These are phyloP conservation scores for Pilophorus perplexus DNA, from an alignment of 2,888 invertebrate genomes.

Conservation along the genomic window DNA sequence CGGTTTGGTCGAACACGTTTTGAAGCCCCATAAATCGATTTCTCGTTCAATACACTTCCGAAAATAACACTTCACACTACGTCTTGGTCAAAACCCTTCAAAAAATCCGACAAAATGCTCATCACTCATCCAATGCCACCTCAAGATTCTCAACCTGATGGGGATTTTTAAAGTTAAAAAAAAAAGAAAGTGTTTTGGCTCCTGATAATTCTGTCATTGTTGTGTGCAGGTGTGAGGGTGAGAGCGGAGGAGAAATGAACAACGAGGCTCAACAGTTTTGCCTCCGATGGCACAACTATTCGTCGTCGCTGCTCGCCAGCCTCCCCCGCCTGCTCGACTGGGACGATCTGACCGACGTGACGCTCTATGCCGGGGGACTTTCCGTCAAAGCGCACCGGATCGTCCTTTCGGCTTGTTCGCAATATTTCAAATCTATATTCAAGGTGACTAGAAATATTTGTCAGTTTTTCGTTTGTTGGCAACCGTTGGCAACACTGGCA, in stretches of 20 bases:
- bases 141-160: too few species aligned
- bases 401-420: slow-evolving; percentile 84
- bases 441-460: slow-evolving; percentile 58
- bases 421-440: slow-evolving; percentile 84
- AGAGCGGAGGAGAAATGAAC: slow-evolving; percentile 27
- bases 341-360: slow-evolving; percentile 81
- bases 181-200: not conserved
- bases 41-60: too few species aligned
- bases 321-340: slow-evolving; percentile 74
- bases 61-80: too few species aligned
- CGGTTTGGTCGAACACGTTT: too few species aligned
- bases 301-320: slow-evolving; percentile 71
- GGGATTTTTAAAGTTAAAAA: too few species aligned
- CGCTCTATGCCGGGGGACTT: slow-evolving; percentile 78
- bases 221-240: slow-evolving; percentile 24
- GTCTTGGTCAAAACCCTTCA: too few species aligned
- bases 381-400: slow-evolving; percentile 82
- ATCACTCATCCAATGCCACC: too few species aligned
- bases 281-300: slow-evolving; percentile 81
- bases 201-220: not conserved
- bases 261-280: slow-evolving; percentile 74
- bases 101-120: too few species aligned
- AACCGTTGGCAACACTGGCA: too few species aligned
- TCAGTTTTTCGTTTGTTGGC: too few species aligned
- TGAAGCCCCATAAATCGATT: too few species aligned